Base-by-base conservation (phyloP, 2,113 vertebrate species). In the Vanacampus margaritifer region DNA sequence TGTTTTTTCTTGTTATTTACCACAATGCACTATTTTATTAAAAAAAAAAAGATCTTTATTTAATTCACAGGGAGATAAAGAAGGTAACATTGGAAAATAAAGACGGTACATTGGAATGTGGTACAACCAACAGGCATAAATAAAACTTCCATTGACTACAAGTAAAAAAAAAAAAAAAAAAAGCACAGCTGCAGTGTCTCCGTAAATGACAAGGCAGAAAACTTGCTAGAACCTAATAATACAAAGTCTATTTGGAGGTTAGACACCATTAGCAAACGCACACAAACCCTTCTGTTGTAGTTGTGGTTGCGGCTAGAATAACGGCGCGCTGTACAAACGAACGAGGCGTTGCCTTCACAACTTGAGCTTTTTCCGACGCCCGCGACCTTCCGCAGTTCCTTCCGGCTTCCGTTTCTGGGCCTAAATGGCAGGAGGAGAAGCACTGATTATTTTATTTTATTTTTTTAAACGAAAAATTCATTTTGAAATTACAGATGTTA, bases 291-390 rank as follows among this genome's bases (percentile, higher is more conserved):
- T 76, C 76, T 8, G 59, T 73, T 12, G 36, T 63, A 45, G 26
- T 68, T 35, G 57, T 74, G 76, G 73, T 72, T 68, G 80, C 53
- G 5, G 45, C 71, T 78, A 6, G 68, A 75, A 51, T 3, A 65
- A 50, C 43, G 57, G 57, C 13, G 28, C n/a, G 1, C 65, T 65
- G 26, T 26, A 54, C n/a, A 45, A 53, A 45, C 43, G 8, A 45
- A 4, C 7, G 24, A 32, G 51, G 69, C 0, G 64, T 13, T 79
- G 14, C 48, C 72, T 91, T 98, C 90, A 99, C 93, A 99, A 92
- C 91, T 99, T 99, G 71, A 98, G 90, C 87, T 98, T 98, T 90
- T 99, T 98, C 87, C 94, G 94, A 67, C 96, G 94, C 72, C 96
- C 96, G 59, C 96, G 93, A 9, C 95, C 94, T n/a, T 98, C 96